Evolutionary conservation across 2,888 invertebrate species (phyloP), one percentile per base, ranked within the genome.

Genomic region (Drosophila merina): DNA sequence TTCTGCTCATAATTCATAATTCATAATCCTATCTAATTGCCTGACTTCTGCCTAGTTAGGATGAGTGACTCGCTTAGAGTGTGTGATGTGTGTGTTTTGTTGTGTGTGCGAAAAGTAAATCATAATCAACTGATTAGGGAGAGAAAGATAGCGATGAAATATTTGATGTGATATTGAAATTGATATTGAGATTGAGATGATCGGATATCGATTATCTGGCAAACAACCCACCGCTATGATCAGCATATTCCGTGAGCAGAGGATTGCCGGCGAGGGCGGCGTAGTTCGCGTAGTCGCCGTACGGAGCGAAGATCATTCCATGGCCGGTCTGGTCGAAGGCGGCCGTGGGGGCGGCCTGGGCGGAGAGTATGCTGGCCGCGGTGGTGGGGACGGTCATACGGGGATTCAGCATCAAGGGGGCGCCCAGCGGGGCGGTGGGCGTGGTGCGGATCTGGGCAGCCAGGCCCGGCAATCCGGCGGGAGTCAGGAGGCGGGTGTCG

Each of bases 191-290:
- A 20, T 30, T 33, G 31, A 42, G 9, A 54, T 67, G 20, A 62
- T 50, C 52, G 44, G 25, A 47, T 36, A 54, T 25, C 36, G 44
- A 81, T 95, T 94, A 96, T 94, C 95, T 95, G 93, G 95, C 95
- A 94, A 95, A 96, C 93, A 96, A 96, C 97, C 97, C 97, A 97
- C 97, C 97, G 94, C 97, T 96, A 95, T 97, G 97, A 93, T 97
- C 97, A 91, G 97, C 95, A 93, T 97, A 96, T 92, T 96, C 95
- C 79, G 96, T 95, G 91, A 96, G 95, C 85, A 96, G 94, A 77
- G 96, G 97, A 88, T 96, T 96, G 87, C 94, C 94, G 68, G 93
- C 93, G 88, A 97, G 93, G 70, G 97, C 96, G 14, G 97, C 96
- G 93, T 97, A 97, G 93, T 97, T 96, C 91, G 95, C 96, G 93